phyloP scores from a whole-genome alignment of 1,140 invertebrate genomes.

The Drosophila triauraria region DNA sequence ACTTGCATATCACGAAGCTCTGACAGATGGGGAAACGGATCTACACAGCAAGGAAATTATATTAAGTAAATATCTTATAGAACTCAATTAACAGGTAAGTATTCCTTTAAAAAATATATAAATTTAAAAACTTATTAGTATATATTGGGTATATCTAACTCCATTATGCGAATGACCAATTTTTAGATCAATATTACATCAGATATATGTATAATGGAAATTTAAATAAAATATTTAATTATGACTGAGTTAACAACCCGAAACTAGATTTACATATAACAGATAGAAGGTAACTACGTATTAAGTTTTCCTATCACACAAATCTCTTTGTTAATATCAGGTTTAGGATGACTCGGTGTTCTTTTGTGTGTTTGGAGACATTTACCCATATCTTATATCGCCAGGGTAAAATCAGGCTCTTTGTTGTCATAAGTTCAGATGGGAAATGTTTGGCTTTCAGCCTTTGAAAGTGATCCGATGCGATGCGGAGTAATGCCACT shows the following conservation, averaged over 20 bases:
- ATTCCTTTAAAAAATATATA: background rate
- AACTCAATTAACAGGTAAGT: background rate
- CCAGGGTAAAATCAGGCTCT: slow-evolving; percentile 32
- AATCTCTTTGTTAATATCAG: slow-evolving; percentile 3
- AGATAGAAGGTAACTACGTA: background rate
- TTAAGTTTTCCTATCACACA: slow-evolving; percentile 1
- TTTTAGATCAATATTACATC: background rate
- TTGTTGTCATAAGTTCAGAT: slow-evolving; percentile 38
- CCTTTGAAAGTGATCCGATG: slow-evolving; percentile 39
- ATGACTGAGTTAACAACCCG: background rate
- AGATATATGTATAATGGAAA: background rate
- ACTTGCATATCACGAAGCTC: background rate
- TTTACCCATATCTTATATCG: slow-evolving; percentile 31
- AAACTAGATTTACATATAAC: background rate
- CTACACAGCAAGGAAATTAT: background rate
- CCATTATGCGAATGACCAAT: too few species aligned
- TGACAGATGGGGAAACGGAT: slow-evolving; percentile 4
- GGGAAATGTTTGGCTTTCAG: slow-evolving; percentile 37
- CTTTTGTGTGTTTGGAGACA: slow-evolving; percentile 18
- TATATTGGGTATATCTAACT: too few species aligned
- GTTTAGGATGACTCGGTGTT: background rate
- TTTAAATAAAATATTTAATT: too few species aligned
- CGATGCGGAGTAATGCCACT: slow-evolving; percentile 47
- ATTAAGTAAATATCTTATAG: background rate
- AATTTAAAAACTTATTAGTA: background rate